Conservation (phyloP, 2,888 invertebrate species). For the Lapara coniferarum region DNA sequence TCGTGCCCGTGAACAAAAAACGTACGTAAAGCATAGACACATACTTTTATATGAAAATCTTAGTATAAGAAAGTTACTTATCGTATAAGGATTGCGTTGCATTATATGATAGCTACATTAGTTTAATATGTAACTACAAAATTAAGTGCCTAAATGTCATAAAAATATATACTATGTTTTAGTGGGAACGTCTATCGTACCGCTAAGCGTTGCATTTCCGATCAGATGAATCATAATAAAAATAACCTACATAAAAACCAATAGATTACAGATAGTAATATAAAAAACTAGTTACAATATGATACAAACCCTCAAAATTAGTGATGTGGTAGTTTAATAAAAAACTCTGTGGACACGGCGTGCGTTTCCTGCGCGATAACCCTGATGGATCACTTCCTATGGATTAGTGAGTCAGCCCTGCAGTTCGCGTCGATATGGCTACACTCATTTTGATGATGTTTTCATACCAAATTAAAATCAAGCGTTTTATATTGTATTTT, state of each 20-base stretch:
- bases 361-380: constrained; percentile 74
- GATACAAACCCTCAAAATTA: background rate
- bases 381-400: constrained; percentile 79
- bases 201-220: too few species aligned
- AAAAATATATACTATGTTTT: too few species aligned
- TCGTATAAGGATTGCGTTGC: too few species aligned
- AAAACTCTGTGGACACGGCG: constrained; percentile 29
- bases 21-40: too few species aligned
- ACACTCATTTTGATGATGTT: background rate
- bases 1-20: too few species aligned
- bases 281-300: background rate
- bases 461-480: background rate
- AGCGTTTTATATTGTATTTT: too few species aligned
- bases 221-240: background rate
- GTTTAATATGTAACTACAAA: too few species aligned
- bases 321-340: constrained; percentile 27
- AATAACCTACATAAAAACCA: background rate
- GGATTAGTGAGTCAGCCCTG: constrained; percentile 44
- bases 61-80: too few species aligned
- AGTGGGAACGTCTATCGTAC: too few species aligned
- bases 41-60: too few species aligned
- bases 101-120: too few species aligned
- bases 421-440: background rate
- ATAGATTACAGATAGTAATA: background rate
- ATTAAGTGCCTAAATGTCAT: too few species aligned